Evolutionary conservation across 2,113 vertebrate genomes (phyloP).

Genomic region (Edolisoma coerulescens): DNA sequence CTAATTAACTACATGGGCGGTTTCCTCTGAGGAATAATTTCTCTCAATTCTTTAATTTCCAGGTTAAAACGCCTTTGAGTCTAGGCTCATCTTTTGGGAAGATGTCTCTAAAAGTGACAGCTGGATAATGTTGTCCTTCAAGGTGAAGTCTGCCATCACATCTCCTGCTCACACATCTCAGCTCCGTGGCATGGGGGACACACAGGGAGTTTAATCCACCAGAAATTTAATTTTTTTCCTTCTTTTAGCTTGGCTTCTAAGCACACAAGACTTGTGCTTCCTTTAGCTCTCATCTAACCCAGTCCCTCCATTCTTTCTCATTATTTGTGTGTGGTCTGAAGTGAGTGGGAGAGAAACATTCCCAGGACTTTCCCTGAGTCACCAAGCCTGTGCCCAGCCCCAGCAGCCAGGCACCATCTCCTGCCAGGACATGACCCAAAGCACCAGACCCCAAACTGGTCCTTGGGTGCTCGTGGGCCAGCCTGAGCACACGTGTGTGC

Average conservation of each 20-base stretch:
- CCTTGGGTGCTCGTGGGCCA: not conserved
- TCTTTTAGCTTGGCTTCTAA: not conserved
- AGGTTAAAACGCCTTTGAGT: not conserved
- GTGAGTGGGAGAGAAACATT: rapidly evolving
- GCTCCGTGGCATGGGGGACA: not conserved
- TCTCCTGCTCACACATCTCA: not conserved
- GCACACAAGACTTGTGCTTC: not conserved
- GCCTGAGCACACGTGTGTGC: rapidly evolving
- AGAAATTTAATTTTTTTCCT: not conserved
- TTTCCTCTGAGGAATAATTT: constrained; percentile 24
- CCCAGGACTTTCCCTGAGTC: rapidly evolving
- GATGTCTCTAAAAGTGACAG: not conserved
- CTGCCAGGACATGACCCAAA: not conserved
- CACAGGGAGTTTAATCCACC: not conserved
- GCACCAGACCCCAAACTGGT: not conserved
- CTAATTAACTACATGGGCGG: constrained; percentile 18
- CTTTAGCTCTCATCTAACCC: not conserved
- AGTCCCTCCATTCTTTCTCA: not conserved
- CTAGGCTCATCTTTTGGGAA: not conserved
- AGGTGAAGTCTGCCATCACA: not conserved
- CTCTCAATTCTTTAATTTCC: not conserved
- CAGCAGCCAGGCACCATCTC: not conserved
- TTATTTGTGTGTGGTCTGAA: not conserved
- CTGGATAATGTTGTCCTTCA: not conserved
- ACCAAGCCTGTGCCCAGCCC: rapidly evolving